Conservation (phyloP, 2,797 vertebrate species). For the Nothura maculosa region DNA sequence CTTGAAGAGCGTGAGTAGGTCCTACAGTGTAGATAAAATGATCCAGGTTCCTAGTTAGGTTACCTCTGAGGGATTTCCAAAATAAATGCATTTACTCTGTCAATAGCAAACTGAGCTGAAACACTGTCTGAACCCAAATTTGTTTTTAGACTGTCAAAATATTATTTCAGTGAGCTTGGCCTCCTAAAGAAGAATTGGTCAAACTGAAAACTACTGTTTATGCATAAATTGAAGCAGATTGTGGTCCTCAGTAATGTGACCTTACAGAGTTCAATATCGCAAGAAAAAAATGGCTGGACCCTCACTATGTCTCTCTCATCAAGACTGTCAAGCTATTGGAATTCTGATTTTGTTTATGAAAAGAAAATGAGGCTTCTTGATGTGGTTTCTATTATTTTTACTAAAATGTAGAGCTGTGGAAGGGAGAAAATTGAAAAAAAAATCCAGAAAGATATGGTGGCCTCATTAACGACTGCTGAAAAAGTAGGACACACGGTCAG, state of each 20-base stretch:
- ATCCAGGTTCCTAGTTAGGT: neutral
- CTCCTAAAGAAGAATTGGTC: neutral
- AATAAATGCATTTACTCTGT: neutral
- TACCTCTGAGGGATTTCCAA: neutral
- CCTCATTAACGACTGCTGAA: neutral
- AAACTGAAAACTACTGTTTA: slow-evolving; percentile 12
- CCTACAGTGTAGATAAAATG: neutral
- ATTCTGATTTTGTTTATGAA: slow-evolving; percentile 33
- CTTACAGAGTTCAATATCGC: neutral
- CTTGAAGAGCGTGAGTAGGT: no score
- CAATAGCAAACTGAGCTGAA: neutral
- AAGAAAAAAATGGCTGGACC: neutral
- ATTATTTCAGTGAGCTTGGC: slow-evolving; percentile 10
- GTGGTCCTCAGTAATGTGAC: neutral
- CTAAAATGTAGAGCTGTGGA: neutral
- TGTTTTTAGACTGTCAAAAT: slow-evolving; percentile 32
- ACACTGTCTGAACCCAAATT: neutral
- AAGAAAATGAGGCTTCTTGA: slow-evolving; percentile 24
- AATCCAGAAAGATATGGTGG: neutral
- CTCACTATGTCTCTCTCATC: neutral
- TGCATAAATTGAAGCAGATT: slow-evolving; percentile 24
- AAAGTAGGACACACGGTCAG: neutral
- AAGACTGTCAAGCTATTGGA: slow-evolving; percentile 9
- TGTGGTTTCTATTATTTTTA: slow-evolving; percentile 14
- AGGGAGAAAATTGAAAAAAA: neutral